These are phyloP conservation scores for Luehdorfia chinensis DNA, from an alignment of 1,140 invertebrate species.

Conservation along the genomic window DNA sequence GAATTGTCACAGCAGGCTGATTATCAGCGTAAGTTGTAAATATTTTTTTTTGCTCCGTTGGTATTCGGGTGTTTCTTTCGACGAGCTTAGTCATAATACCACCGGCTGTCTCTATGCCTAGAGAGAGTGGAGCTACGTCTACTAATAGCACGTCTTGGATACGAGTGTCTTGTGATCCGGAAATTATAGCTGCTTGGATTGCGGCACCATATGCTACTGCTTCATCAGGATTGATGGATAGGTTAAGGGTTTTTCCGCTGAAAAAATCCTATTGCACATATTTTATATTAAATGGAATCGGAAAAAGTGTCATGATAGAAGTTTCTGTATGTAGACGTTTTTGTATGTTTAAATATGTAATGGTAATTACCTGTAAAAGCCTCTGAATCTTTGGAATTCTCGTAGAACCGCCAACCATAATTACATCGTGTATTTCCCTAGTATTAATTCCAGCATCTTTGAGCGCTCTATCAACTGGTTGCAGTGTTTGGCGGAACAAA, in stretches of 20 bases:
- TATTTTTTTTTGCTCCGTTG: conserved; percentile 82
- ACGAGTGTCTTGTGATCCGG: conserved; percentile 81
- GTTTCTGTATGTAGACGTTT: not conserved
- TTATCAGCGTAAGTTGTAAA: conserved; percentile 82
- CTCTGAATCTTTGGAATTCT: conserved; percentile 83
- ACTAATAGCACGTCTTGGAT: conserved; percentile 88
- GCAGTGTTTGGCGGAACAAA: conserved; percentile 83
- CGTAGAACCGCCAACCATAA: conserved; percentile 82
- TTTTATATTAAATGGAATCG: too few relatives aligned
- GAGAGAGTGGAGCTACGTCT: conserved; percentile 84
- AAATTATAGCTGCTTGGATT: conserved; percentile 87
- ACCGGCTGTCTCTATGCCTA: conserved; percentile 84
- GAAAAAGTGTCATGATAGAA: too few relatives aligned
- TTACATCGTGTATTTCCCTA: conserved; percentile 80
- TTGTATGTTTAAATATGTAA: not conserved
- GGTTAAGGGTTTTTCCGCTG: conserved; percentile 81
- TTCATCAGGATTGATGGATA: conserved; percentile 90
- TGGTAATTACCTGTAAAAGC: conserved; percentile 67
- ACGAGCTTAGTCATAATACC: conserved; percentile 83
- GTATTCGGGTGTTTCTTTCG: conserved; percentile 83
- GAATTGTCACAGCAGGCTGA: conserved; percentile 87
- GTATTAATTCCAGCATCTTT: conserved; percentile 88
- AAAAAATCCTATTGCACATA: conserved; percentile 78
- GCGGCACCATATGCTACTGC: conserved; percentile 85
- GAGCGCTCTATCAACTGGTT: conserved; percentile 85